Conservation (phyloP, 2,113 vertebrate species). For the Etheostoma spectabile region DNA sequence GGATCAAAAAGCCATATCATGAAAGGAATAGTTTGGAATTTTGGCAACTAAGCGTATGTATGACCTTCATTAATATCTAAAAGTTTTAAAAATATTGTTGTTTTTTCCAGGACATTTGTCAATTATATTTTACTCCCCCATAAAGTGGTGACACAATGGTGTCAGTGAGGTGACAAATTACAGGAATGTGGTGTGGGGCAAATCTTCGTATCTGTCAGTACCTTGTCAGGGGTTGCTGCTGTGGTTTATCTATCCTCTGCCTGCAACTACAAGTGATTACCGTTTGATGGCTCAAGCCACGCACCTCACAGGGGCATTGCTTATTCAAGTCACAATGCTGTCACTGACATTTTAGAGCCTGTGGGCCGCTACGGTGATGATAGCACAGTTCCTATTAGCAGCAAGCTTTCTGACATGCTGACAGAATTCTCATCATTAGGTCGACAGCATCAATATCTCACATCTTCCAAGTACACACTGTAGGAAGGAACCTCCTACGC, state of each 20-base stretch:
- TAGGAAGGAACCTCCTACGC: neutral
- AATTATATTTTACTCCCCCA: slow-evolving; percentile 53
- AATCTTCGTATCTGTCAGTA: slow-evolving; percentile 68
- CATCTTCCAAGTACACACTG: slow-evolving; percentile 47
- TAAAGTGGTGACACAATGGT: slow-evolving; percentile 53
- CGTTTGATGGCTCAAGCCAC: slow-evolving; percentile 77
- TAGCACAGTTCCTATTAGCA: slow-evolving; percentile 68
- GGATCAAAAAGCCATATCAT: neutral
- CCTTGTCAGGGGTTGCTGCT: slow-evolving; percentile 60
- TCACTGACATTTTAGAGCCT: slow-evolving; percentile 61
- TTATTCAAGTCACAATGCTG: slow-evolving; percentile 80
- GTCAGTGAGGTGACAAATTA: slow-evolving; percentile 72
- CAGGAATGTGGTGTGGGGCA: slow-evolving; percentile 40
- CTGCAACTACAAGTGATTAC: slow-evolving; percentile 77
- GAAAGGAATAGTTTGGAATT: neutral
- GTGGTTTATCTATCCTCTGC: slow-evolving; percentile 70
- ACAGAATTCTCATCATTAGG: slow-evolving; percentile 63
- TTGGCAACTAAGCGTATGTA: neutral
- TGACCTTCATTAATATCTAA: too few species aligned
- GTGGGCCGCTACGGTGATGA: slow-evolving; percentile 48
- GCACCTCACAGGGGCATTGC: slow-evolving; percentile 65
- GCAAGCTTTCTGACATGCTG: slow-evolving; percentile 50
- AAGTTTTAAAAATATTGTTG: neutral
- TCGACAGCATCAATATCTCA: slow-evolving; percentile 53
- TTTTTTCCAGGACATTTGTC: slow-evolving; percentile 43